phyloP scores from a whole-genome alignment of 2,113 vertebrate species.

The Tragelaphus imberbis region DNA sequence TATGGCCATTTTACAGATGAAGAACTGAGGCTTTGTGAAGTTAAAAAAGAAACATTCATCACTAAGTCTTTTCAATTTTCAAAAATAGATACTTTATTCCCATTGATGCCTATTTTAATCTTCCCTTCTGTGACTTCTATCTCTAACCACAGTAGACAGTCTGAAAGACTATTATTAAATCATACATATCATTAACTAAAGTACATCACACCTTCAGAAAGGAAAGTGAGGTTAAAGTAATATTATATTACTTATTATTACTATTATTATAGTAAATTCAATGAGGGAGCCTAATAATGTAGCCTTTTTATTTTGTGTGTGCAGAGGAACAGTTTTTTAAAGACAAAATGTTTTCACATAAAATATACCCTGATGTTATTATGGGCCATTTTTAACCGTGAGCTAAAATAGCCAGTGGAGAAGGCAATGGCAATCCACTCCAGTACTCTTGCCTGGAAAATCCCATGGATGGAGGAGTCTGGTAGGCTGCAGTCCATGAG shows the following conservation, averaged over 20 bases:
- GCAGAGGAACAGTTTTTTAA: neutral
- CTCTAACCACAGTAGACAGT: neutral
- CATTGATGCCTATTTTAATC: neutral
- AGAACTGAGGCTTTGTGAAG: neutral
- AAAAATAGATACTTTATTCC: neutral
- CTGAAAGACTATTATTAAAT: neutral
- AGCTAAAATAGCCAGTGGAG: neutral
- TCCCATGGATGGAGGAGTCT: too few relatives aligned
- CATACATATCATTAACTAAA: neutral
- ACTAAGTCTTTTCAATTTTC: neutral
- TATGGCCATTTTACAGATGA: neutral
- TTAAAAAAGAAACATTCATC: neutral
- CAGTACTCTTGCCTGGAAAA: too few relatives aligned
- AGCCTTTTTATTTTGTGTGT: neutral
- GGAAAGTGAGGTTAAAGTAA: too few relatives aligned
- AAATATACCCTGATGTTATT: neutral
- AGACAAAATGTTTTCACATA: neutral
- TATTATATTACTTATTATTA: too few relatives aligned
- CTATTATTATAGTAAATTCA: too few relatives aligned
- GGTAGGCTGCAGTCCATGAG: too few relatives aligned
- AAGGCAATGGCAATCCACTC: neutral
- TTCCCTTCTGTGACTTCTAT: neutral
- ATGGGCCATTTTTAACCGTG: neutral
- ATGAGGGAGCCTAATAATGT: too few relatives aligned
- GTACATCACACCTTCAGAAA: too few relatives aligned